Evolutionary conservation across 2,888 invertebrate genomes (phyloP), one percentile per base, ranked within the genome.

Genomic region (Tenodera sinensis): DNA sequence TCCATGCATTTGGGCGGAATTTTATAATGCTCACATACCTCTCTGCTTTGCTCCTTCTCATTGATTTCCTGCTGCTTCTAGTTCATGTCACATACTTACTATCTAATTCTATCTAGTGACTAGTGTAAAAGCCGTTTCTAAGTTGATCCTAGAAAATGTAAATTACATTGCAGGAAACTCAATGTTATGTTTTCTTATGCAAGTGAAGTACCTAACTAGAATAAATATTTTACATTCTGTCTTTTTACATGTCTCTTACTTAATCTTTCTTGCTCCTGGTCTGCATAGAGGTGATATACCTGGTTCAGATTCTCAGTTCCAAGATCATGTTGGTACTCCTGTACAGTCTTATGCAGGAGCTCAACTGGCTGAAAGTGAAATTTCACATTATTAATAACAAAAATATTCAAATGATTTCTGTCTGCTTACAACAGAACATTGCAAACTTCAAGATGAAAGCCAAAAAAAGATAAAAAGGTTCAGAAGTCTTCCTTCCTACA

Each of bases 321-420:
- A 87, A 92, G 91, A 47, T 92, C 92, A 90, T 92, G 92, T 90
- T 92, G 92, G 91, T 92, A 92, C 88, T 93, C 93, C 83, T 92
- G 92, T 84, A 93, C 91, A 89, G 92, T 92, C 91, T 92, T 92
- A 89, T 93, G 92, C 42, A 93, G 91, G 30, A 93, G 91, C 90
- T 93, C 93, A 83, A 92, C 92, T n/a, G 93, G 93, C 93, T 93
- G 89, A 27, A 91, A 71, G 20, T 71, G 4, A 71, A 71, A 71
- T 71, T 71, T 90, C 34, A 85, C 85, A 85, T 89, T 86, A 25
- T 54, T 28, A 85, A 85, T 71, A 1, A 71, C 30, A 85, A 28
- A 54, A 54, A 27, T 27, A 42, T 34, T 34, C 34, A n/a, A 30
- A 34, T 34, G 27, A 42, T 34, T 28, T 4, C 34, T 12, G 34